Evolutionary conservation across 1,140 invertebrate genomes (phyloP).

Genomic region (Aplysia californica): DNA sequence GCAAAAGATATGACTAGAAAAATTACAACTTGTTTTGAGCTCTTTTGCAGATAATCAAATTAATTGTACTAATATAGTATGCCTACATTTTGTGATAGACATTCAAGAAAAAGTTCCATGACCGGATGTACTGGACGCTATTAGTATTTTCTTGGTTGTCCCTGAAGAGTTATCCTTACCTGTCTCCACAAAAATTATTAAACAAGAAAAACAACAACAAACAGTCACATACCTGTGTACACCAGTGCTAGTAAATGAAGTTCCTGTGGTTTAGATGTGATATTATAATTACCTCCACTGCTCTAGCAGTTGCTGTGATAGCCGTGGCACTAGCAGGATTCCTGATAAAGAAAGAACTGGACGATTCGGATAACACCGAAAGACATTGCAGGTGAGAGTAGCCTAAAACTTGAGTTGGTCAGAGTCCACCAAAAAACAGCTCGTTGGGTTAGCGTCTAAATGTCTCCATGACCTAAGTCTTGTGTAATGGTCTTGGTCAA

Average conservation of each 20-base stretch:
- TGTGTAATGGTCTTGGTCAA: too few species aligned
- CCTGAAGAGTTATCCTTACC: neutral
- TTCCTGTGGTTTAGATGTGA: slow-evolving; percentile 46
- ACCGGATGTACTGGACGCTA: neutral
- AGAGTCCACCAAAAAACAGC: too few species aligned
- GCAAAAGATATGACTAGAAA: neutral
- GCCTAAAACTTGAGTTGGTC: too few species aligned
- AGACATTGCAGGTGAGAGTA: slow-evolving; percentile 38
- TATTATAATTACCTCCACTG: slow-evolving; percentile 38
- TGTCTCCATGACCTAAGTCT: too few species aligned
- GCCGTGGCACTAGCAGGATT: slow-evolving; percentile 33
- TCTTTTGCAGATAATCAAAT: neutral
- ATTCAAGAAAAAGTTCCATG: neutral
- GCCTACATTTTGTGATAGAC: neutral
- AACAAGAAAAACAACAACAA: neutral
- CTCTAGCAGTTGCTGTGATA: slow-evolving; percentile 36
- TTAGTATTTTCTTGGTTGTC: neutral
- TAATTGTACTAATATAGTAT: neutral
- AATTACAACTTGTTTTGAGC: neutral
- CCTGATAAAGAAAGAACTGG: slow-evolving; percentile 35
- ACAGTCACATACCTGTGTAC: neutral
- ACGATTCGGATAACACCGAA: slow-evolving; percentile 23
- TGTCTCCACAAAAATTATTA: neutral
- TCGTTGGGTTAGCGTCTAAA: too few species aligned
- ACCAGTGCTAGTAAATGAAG: slow-evolving; percentile 21